Base-by-base conservation (phyloP, 2,888 invertebrate species). In the Acanthosoma haemorrhoidale region DNA sequence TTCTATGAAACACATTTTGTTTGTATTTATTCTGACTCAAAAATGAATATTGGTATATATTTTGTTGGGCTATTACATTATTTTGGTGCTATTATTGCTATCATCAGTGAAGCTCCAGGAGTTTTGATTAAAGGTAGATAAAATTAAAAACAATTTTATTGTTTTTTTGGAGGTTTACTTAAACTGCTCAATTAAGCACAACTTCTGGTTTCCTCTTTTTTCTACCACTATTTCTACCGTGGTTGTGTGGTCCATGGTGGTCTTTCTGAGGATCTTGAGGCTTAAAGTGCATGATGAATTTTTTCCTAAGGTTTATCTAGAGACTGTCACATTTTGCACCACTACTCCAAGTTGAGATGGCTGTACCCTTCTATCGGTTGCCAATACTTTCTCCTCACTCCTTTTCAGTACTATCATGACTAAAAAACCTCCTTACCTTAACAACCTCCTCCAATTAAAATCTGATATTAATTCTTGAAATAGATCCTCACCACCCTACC, bases 31-130 rank as follows among this genome's bases (percentile, higher is more conserved):
- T 91, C 92, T 0, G 83, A 87, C 64, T 86, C 87, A 69, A 88
- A 85, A 78, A 94, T 96, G 78, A 92, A 93, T 79, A 73, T 94
- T 0, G 80, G 84, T 0, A 91, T 93, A 79, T 96, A 95, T 77
- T 68, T 88, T 0, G 81, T 89, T 5, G 95, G 94, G 0, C 85
- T 87, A 75, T 76, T 85, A 2, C 93, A 94, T 81, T 96, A 96
- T 78, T 85, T 88, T 74, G 90, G 87, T 3, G 83, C 86, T 16
- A 79, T 88, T 38, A 76, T 88, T 0, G 86, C 87, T 4, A 81
- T 90, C 39, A 77, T 91, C 36, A 84, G 86, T 29, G 89, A 92
- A 78, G 87, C 90, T 1, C 85, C 88, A 13, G 83, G 88, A 72
- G 91, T 92, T 60, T 74, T 76, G 15, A 51, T 5, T 51, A 66